phyloP scores from a whole-genome alignment of 2,113 vertebrate genomes.

The Cricetomys ansorgei region DNA sequence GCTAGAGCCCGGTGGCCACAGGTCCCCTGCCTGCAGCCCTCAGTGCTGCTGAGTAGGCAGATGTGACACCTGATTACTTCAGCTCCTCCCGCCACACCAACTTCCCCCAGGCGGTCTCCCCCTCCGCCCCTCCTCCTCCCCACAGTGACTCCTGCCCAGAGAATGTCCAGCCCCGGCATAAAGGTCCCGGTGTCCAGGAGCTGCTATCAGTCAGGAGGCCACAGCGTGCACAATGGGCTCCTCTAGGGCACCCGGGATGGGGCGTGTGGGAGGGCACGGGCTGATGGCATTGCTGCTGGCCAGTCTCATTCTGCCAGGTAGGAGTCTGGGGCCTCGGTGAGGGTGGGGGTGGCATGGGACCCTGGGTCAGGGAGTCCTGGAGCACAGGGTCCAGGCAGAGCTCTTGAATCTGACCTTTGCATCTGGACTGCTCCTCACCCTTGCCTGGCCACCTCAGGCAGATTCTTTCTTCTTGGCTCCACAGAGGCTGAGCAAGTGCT shows the following conservation, averaged over 20 bases:
- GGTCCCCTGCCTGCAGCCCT: neutral
- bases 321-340: neutral
- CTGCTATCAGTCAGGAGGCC: constrained; percentile 54
- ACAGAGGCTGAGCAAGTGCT: neutral
- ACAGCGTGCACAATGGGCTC: constrained; percentile 51
- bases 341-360: no score
- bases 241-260: constrained; percentile 36
- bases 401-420: neutral
- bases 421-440: neutral
- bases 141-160: constrained; percentile 75
- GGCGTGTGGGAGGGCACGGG: constrained; percentile 65
- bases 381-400: neutral
- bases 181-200: constrained; percentile 61
- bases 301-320: constrained; percentile 75
- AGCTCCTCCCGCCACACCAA: constrained; percentile 75
- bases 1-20: neutral
- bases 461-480: neutral
- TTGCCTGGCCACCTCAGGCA: neutral
- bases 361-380: no score
- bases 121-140: constrained; percentile 46
- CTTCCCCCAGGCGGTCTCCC: constrained; percentile 48
- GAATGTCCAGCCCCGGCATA: constrained; percentile 81
- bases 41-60: constrained; percentile 76
- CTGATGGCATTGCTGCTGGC: constrained; percentile 61
- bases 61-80: constrained; percentile 45